phyloP scores from a whole-genome alignment of 2,888 invertebrate species.

The Epiblema foenella region DNA sequence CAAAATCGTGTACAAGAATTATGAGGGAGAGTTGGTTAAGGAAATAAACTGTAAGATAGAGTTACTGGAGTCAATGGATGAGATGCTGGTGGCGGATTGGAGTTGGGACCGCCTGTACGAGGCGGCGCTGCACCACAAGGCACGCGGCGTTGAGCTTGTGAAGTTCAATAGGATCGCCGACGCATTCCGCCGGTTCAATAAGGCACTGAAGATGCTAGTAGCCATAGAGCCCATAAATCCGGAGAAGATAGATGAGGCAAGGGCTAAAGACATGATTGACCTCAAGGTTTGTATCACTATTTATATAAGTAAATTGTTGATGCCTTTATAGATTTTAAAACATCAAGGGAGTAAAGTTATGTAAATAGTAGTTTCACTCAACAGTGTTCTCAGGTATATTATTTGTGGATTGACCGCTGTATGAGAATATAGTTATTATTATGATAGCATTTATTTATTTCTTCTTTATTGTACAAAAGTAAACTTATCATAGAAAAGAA shows the following conservation, averaged over 20 bases:
- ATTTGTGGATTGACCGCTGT: too few species aligned
- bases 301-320: neutral
- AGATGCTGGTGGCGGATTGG: conserved; percentile 84
- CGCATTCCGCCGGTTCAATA: conserved; percentile 89
- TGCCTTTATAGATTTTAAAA: too few species aligned
- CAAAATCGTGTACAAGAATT: conserved; percentile 67
- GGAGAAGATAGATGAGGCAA: conserved; percentile 78
- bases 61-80: conserved; percentile 71
- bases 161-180: conserved; percentile 86
- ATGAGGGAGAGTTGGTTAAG: conserved; percentile 58
- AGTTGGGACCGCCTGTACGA: conserved; percentile 81
- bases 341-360: too few species aligned
- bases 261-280: conserved; percentile 79
- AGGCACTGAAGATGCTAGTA: conserved; percentile 89
- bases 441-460: too few species aligned
- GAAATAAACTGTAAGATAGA: conserved; percentile 74
- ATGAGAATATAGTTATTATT: too few species aligned
- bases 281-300: conserved; percentile 75
- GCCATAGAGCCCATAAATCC: conserved; percentile 85
- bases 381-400: too few species aligned
- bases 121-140: conserved; percentile 81
- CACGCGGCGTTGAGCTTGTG: conserved; percentile 87
- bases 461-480: too few species aligned
- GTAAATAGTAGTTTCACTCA: too few species aligned
- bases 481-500: too few species aligned